Evolutionary conservation across 2,797 vertebrate species (phyloP).

Genomic region (Falco concolor): DNA sequence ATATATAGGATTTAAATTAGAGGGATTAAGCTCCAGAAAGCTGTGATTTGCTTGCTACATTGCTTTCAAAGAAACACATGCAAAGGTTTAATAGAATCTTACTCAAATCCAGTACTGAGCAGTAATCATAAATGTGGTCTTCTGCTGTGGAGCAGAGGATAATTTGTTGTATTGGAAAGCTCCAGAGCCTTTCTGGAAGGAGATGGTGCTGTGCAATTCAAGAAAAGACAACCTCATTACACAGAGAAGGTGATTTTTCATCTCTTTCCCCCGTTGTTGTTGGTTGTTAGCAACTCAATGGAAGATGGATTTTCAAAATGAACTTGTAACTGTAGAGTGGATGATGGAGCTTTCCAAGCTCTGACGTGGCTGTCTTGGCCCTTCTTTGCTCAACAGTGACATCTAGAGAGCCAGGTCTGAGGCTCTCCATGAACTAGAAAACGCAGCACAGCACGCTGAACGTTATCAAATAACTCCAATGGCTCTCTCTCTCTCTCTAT

Average conservation of each 20-base stretch:
- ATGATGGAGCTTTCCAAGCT: background rate
- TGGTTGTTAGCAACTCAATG: background rate
- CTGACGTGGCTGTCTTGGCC: background rate
- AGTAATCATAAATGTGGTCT: background rate
- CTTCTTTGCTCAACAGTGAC: background rate
- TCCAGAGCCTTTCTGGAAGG: background rate
- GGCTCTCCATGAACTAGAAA: background rate
- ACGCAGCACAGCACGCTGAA: background rate
- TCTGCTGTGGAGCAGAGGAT: background rate
- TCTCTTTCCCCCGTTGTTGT: background rate
- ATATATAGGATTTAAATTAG: background rate
- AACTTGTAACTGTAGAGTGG: background rate
- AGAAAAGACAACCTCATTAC: background rate
- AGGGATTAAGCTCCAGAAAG: background rate
- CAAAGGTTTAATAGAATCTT: background rate
- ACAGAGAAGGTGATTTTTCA: background rate
- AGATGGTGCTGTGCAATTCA: background rate
- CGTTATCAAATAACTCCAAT: background rate
- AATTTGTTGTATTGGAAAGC: background rate
- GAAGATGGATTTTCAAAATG: background rate
- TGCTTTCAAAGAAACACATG: background rate
- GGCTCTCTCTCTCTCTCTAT: background rate
- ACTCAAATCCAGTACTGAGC: background rate
- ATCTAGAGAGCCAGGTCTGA: background rate
- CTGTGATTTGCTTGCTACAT: background rate